Percentiles rank a stretch among this genome's conserved stretches.
phyloP scores from a whole-genome alignment of 1,140 invertebrate genomes.

The Panulirus ornatus region DNA sequence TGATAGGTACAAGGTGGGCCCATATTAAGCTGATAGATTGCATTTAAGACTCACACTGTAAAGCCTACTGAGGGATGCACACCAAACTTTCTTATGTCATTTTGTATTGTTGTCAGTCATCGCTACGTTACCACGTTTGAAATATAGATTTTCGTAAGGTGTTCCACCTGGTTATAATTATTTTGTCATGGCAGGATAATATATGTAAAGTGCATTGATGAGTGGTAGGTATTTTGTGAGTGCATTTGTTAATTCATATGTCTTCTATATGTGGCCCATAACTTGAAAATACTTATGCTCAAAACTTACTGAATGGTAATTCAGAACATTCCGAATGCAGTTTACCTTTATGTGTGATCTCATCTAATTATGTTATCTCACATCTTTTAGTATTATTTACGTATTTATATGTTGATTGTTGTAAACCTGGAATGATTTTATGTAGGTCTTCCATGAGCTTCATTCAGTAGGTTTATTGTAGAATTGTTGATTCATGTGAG shows the following conservation, averaged over 20 bases:
- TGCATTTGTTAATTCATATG: background rate
- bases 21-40: background rate
- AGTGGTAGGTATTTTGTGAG: too few relatives aligned
- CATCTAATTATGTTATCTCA: background rate
- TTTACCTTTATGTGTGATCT: slow-evolving; percentile 29
- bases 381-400: background rate
- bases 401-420: slow-evolving; percentile 2
- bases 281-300: slow-evolving; percentile 19
- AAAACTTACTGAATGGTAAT: slow-evolving; percentile 10
- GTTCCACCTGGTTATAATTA: background rate
- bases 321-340: slow-evolving; percentile 20
- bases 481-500: background rate
- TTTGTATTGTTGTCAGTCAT: too few relatives aligned
- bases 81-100: background rate
- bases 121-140: too few relatives aligned
- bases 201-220: background rate
- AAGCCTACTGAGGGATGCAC: background rate
- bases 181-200: background rate
- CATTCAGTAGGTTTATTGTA: background rate
- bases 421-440: slow-evolving; percentile 23
- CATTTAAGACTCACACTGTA: background rate
- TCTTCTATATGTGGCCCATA: slow-evolving; percentile 2
- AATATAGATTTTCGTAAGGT: background rate
- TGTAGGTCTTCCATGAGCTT: slow-evolving; percentile 56
- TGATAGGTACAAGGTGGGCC: background rate